Evolutionary conservation across 2,888 invertebrate species (phyloP).

Genomic region (Lasioglossum figueresi): DNA sequence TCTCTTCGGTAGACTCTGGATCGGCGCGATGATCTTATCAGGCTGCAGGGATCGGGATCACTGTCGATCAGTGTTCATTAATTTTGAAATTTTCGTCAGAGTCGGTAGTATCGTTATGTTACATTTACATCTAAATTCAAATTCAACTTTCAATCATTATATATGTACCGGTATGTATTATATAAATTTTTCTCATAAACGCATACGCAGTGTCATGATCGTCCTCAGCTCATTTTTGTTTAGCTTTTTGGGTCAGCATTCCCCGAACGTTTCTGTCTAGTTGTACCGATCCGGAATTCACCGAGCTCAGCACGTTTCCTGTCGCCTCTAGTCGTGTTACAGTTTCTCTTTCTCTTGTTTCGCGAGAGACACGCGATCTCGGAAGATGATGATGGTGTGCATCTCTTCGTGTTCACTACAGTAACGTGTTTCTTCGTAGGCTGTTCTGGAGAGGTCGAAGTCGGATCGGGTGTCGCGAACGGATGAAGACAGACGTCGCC

Average conservation of each 20-base stretch:
- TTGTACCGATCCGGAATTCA: neutral
- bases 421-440: slow-evolving; percentile 80
- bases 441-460: slow-evolving; percentile 89
- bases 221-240: neutral
- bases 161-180: too few relatives aligned
- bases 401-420: neutral
- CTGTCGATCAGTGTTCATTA: neutral
- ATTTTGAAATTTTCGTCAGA: neutral
- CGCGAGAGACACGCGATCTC: neutral
- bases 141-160: too few relatives aligned
- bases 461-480: slow-evolving; percentile 90
- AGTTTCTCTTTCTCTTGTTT: neutral
- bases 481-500: slow-evolving; percentile 93
- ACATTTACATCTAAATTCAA: too few relatives aligned
- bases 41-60: neutral
- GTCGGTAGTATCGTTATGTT: too few relatives aligned
- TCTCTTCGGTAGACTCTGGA: neutral
- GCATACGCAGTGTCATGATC: neutral
- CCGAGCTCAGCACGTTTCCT: neutral
- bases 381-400: neutral
- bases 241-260: neutral
- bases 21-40: neutral
- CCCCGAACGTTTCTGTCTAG: neutral
- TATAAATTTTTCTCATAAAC: neutral
- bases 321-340: neutral